A percentile compares a stretch with the other conserved stretches of the same genome.
These are phyloP conservation scores for Cinclus cinclus DNA, from an alignment of 2,113 vertebrate species.

Conservation along the genomic window DNA sequence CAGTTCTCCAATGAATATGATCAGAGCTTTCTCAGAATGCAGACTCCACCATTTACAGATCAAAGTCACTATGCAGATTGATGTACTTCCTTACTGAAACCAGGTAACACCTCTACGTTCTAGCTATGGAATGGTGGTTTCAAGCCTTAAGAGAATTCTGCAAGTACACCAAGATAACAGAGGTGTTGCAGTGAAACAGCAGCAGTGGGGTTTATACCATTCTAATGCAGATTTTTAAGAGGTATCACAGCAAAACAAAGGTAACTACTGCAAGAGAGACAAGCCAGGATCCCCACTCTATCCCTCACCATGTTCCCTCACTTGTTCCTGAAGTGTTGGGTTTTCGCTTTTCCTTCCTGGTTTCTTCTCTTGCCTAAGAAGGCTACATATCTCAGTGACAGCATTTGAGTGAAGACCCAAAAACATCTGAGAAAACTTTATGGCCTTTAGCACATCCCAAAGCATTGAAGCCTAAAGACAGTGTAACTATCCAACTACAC, in stretches of 20 bases:
- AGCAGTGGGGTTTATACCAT: neutral
- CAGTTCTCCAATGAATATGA: neutral
- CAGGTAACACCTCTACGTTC: neutral
- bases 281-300: neutral
- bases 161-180: neutral
- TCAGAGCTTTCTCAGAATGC: neutral
- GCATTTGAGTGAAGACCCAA: neutral
- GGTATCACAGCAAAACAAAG: neutral
- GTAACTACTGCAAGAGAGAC: neutral
- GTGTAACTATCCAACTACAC: neutral
- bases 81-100: neutral
- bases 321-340: neutral
- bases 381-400: accelerated
- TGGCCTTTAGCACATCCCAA: neutral
- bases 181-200: neutral
- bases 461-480: neutral
- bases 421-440: neutral
- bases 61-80: neutral
- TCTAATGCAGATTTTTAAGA: neutral
- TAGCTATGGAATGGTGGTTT: neutral
- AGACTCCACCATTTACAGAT: neutral
- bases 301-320: neutral
- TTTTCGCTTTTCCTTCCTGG: neutral
- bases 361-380: neutral
- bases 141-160: neutral